Conservation (phyloP, 1,140 invertebrate genomes). For the Lasioglossum baleicum region DNA sequence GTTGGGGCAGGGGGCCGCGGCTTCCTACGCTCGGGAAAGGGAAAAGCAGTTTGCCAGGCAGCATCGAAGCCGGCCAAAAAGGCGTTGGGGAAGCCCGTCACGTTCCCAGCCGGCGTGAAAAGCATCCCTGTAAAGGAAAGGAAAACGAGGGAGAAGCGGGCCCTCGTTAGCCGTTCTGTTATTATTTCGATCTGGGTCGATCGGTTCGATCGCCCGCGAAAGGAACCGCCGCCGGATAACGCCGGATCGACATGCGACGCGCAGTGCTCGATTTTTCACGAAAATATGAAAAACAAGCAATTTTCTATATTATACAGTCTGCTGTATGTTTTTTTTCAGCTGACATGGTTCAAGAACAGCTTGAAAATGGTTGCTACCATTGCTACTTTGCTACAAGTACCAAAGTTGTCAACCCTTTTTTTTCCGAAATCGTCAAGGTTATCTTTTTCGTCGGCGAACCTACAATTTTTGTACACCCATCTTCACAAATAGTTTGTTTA, state of each 20-base stretch:
- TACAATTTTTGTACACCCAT: too few relatives aligned
- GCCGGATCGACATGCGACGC: conserved; percentile 34
- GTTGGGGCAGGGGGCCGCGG: background rate
- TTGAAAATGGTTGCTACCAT: too few relatives aligned
- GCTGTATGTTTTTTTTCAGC: too few relatives aligned
- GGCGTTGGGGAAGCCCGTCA: conserved; percentile 58
- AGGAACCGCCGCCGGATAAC: conserved; percentile 29
- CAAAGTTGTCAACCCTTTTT: too few relatives aligned
- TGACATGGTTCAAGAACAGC: too few relatives aligned
- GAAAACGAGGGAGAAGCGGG: conserved; percentile 52
- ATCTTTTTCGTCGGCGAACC: too few relatives aligned
- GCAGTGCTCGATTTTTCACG: background rate
- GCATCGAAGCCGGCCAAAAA: conserved; percentile 37
- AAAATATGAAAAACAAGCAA: too few relatives aligned
- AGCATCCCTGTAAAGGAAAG: conserved; percentile 48
- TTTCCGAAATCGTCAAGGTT: too few relatives aligned
- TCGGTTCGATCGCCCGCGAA: conserved; percentile 53
- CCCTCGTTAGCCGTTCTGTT: conserved; percentile 54
- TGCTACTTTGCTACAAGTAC: too few relatives aligned
- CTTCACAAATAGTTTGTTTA: too few relatives aligned
- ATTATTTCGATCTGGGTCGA: conserved; percentile 63
- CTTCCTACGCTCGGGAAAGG: conserved; percentile 29
- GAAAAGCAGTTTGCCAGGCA: conserved; percentile 46
- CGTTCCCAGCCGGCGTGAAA: conserved; percentile 54
- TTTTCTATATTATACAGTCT: too few relatives aligned